Conservation (phyloP, 2,888 invertebrate species). For the Arrhopalites spinosus region DNA sequence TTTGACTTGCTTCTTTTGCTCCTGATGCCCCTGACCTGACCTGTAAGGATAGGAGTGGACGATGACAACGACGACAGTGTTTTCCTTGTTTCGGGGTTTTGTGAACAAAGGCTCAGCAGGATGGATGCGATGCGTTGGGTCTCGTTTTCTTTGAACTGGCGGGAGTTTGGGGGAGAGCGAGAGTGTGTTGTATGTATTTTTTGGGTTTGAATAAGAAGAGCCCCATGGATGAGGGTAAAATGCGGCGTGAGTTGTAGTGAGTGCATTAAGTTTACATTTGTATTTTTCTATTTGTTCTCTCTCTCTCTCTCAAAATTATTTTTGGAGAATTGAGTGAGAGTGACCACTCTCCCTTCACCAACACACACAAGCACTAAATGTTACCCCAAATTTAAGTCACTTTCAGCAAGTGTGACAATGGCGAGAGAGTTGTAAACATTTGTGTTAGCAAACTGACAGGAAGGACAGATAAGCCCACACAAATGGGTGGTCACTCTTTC, state of each 20-base stretch:
- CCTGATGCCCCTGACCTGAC: too few relatives aligned
- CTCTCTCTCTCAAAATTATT: not conserved
- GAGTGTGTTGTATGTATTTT: not conserved
- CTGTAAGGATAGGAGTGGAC: too few relatives aligned
- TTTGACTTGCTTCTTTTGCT: too few relatives aligned
- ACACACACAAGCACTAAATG: too few relatives aligned
- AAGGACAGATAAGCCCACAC: conserved; percentile 22
- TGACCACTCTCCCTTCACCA: too few relatives aligned
- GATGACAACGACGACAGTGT: too few relatives aligned
- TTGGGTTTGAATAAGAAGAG: not conserved
- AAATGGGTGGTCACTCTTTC: conserved; percentile 35
- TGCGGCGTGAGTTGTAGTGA: too few relatives aligned
- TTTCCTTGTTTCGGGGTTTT: not conserved
- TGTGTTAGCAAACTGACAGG: conserved; percentile 30
- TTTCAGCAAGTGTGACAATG: conserved; percentile 3
- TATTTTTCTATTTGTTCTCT: not conserved
- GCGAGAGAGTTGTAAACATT: not conserved
- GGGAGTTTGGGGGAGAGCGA: not conserved
- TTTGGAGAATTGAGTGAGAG: not conserved
- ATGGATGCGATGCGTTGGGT: conserved; percentile 26
- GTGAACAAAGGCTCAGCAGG: conserved; percentile 30
- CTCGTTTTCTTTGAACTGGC: conserved; percentile 6
- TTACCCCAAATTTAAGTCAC: conserved; percentile 21
- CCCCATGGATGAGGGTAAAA: not conserved
- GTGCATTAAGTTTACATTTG: too few relatives aligned